Conservation (phyloP, 1,140 invertebrate species). For the Solen grandis region DNA sequence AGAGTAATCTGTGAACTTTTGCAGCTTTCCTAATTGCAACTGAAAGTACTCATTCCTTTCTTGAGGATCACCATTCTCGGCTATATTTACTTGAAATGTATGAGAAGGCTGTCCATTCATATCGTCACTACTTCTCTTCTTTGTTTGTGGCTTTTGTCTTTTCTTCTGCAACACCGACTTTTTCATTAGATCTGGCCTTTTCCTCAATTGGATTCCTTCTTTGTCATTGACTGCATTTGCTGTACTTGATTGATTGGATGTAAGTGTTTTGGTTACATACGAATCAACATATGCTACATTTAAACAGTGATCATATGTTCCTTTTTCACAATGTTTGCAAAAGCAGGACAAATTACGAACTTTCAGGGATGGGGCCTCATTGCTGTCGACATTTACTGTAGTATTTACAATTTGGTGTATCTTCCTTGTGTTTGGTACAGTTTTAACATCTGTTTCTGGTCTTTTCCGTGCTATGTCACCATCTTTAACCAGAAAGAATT, state of each 20-base stretch:
- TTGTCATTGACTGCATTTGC: neutral
- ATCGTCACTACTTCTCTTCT: neutral
- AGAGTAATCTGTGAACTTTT: neutral
- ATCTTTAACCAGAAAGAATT: constrained; percentile 11
- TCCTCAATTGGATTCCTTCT: neutral
- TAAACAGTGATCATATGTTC: neutral
- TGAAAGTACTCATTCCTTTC: too few relatives aligned
- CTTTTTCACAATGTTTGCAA: neutral
- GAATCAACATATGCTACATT: neutral
- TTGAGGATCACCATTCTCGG: neutral
- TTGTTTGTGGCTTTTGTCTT: neutral
- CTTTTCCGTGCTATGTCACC: constrained; percentile 19
- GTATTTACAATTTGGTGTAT: constrained; percentile 1
- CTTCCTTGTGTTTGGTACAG: constrained; percentile 2
- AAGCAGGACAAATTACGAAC: neutral
- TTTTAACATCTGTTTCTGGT: constrained; percentile 1
- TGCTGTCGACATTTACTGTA: neutral
- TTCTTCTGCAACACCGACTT: neutral
- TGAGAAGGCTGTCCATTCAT: too few relatives aligned
- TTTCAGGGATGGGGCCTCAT: too few relatives aligned
- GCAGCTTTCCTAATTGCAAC: too few relatives aligned
- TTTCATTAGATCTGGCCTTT: neutral
- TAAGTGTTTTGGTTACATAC: neutral
- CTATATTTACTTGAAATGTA: neutral
- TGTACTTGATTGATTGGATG: neutral